Percentiles rank a stretch among this genome's conserved stretches.
Conservation (phyloP, 2,113 vertebrate species). For the Oreochromis aureus region DNA sequence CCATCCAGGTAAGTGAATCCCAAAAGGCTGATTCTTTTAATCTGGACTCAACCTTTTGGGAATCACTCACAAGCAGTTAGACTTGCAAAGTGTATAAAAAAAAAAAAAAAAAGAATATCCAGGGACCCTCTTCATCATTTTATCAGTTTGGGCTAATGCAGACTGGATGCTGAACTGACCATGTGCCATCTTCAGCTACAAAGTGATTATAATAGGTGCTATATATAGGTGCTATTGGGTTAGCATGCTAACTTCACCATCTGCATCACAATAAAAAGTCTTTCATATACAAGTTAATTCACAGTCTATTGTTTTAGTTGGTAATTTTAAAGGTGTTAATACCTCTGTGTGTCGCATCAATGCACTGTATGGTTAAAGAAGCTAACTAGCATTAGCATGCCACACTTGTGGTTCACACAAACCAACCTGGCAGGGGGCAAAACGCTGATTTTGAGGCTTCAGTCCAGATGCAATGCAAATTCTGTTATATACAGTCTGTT, state of each 20-base stretch:
- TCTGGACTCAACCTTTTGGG: background rate
- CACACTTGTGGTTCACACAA: background rate
- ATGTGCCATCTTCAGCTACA: background rate
- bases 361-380: background rate
- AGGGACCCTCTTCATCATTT: accelerated
- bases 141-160: background rate
- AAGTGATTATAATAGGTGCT: background rate
- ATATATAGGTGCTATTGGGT: background rate
- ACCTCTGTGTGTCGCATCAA: background rate
- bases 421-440: background rate
- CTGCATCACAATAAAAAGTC: background rate
- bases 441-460: background rate
- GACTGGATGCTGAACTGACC: background rate
- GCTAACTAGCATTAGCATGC: background rate
- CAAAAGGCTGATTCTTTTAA: background rate
- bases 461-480: background rate
- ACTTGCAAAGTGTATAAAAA: background rate
- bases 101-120: background rate
- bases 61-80: background rate
- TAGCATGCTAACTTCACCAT: background rate
- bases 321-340: background rate
- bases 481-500: background rate
- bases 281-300: background rate
- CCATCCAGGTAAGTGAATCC: background rate
- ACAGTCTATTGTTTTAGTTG: background rate